Evolutionary conservation across 2,888 invertebrate genomes (phyloP).

Genomic region (Acanthosoma haemorrhoidale): DNA sequence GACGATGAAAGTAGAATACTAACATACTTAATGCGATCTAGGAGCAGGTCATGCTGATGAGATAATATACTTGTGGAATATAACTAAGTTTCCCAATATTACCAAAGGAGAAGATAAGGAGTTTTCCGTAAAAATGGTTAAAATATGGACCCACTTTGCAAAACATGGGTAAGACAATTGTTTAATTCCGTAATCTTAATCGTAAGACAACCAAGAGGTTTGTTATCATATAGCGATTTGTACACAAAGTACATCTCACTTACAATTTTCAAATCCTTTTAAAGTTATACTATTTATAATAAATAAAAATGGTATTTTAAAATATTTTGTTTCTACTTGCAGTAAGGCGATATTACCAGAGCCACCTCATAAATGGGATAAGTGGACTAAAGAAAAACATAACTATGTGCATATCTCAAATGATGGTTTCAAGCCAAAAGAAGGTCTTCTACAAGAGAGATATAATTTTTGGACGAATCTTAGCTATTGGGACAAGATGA

Average conservation of each 20-base stretch:
- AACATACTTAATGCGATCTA: too few relatives aligned
- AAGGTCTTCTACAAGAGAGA: neutral
- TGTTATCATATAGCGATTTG: too few relatives aligned
- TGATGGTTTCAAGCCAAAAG: neutral
- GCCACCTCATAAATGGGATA: neutral
- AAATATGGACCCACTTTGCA: constrained; percentile 13
- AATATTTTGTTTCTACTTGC: neutral
- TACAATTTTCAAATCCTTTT: too few relatives aligned
- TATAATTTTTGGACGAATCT: neutral
- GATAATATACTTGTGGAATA: neutral
- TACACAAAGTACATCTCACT: too few relatives aligned
- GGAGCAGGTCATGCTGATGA: neutral
- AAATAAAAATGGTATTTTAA: too few relatives aligned
- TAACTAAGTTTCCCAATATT: neutral
- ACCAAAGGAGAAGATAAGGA: neutral
- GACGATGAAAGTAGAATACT: too few relatives aligned
- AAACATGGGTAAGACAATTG: constrained; percentile 11
- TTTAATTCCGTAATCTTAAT: too few relatives aligned
- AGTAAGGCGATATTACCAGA: neutral
- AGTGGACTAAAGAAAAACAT: neutral
- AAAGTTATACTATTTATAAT: too few relatives aligned
- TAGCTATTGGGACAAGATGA: neutral
- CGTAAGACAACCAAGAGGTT: too few relatives aligned
- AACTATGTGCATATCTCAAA: neutral
- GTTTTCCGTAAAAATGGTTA: constrained; percentile 24